Percentiles rank a stretch among this genome's conserved stretches.
These are phyloP conservation scores for Sapajus apella DNA, from an alignment of 2,113 vertebrate genomes.

Conservation along the genomic window DNA sequence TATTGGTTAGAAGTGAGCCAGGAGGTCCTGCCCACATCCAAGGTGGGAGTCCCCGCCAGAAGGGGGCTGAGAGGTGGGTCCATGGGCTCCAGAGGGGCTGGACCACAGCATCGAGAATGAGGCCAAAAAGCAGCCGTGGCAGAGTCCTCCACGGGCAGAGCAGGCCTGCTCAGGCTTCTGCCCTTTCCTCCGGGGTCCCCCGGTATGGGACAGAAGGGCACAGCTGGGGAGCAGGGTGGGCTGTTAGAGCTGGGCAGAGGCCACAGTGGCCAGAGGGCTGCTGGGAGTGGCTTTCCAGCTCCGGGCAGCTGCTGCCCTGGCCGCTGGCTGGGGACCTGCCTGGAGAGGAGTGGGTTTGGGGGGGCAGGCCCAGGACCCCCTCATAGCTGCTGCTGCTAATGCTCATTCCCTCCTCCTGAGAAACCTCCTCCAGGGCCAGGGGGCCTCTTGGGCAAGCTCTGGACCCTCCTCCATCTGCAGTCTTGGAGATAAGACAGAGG, in stretches of 20 bases:
- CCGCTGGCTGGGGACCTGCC: background rate
- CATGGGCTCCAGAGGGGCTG: background rate
- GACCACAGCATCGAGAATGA: too few relatives aligned
- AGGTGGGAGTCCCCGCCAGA: background rate
- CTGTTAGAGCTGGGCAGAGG: background rate
- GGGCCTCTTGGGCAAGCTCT: background rate
- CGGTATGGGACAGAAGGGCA: background rate
- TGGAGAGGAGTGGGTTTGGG: background rate
- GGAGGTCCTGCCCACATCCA: background rate
- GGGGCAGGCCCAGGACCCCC: background rate
- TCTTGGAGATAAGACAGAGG: background rate
- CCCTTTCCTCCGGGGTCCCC: background rate
- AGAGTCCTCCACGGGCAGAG: background rate
- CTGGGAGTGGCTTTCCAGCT: background rate
- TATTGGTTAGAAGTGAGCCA: background rate
- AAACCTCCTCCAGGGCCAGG: background rate
- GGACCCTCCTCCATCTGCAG: background rate
- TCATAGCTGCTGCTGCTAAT: fast-evolving
- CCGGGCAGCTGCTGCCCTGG: background rate
- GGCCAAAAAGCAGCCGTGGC: background rate
- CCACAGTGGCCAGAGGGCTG: background rate
- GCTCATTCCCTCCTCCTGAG: background rate
- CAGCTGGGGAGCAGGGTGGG: background rate
- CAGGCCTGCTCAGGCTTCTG: background rate
- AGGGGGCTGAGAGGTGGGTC: fast-evolving